Base-by-base conservation (phyloP, 2,888 invertebrate species). In the Eupeodes latifasciatus region DNA sequence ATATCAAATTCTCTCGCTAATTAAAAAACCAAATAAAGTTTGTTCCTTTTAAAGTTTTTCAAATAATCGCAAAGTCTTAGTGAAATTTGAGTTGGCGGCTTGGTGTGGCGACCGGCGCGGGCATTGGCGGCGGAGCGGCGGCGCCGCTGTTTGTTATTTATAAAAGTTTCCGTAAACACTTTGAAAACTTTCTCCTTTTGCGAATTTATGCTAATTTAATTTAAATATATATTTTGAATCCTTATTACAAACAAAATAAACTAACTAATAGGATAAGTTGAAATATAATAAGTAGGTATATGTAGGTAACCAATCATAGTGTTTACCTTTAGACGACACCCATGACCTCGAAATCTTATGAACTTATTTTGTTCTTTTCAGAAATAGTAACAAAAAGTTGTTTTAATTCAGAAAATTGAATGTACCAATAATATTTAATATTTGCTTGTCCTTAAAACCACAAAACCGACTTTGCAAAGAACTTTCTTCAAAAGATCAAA, bases 401-500 rank as follows among this genome's bases (percentile, higher is more conserved):
- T 66, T 79, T 76, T 66, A 67, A 55, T n/a, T 75, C n/a, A 34
- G 40, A 61, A 67, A 84, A 88, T 77, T 81, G 57, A 85, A 88
- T 88, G 81, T 78, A 49, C 74, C 51, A 16, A 49, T 27, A 79
- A 61, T 53, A 75, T 16, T 53, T 51, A 51, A 69, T 47, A 36
- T 76, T 49, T 71, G 16, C 34, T 40, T 51, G 7, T 5, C 34
- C 44, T 9, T 1, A 40, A 36, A n/a, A 59, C 51, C 74, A 16
- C 59, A 67, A 12, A 57, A 57, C 27, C 27, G 66, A 57, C 40
- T 67, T 66, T 59, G 7, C 40, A 6, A 6, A 47, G 55, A 57
- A 59, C 19, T 81, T 67, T 66, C 49, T 64, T 61, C 36, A 44
- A n/a, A 27, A 34, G 44, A 27, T 62, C 34, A 19, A 47, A 59